Evolutionary conservation across 2,888 invertebrate species (phyloP), one percentile per base, ranked within the genome.

Genomic region (Ochropleura plecta): DNA sequence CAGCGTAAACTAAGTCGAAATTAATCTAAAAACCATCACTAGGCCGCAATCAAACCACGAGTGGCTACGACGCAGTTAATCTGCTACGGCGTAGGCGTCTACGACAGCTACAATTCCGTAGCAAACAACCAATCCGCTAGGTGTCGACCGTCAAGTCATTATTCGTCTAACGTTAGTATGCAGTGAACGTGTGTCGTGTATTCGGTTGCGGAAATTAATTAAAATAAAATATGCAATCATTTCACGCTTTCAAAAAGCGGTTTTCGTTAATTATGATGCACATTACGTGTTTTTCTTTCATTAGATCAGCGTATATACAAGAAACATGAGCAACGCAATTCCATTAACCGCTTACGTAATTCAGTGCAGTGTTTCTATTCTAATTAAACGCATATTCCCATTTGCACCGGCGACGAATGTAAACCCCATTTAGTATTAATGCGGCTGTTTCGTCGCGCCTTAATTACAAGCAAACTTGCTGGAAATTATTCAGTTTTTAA

Each of bases 401-500:
- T 80, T 85, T 80, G 76, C 78, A 64, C 75, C 67, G 69, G 66
- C 77, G 72, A 85, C 79, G 72, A 86, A 78, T 83, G 87, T 84
- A 86, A 87, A 86, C 86, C 78, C 70, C 83, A 88, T 89, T 89
- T 83, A 88, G 82, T 89, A 89, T 89, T 87, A 83, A 88, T 76
- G 84, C 80, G 70, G 80, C 80, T 80, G 86, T 86, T 84, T 83
- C 83, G 81, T 83, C 83, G 84, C 84, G 83, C 81, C 83, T 85
- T 90, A 88, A 90, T 90, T 89, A 87, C 86, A 78, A 82, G 83
- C 87, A 76, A 86, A 87, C 86, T 86, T 85, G 85, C 79, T 85
- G 82, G 71, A 75, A 89, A 90, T 90, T 88, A 90, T 90, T 90
- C 88, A 90, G 87, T 88, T 89, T 88, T 90, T 89, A 87, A 90